These are phyloP conservation scores for Montipora sp. DNA, from an alignment of 64 coral and sea anemone genomes.

Conservation along the genomic window DNA sequence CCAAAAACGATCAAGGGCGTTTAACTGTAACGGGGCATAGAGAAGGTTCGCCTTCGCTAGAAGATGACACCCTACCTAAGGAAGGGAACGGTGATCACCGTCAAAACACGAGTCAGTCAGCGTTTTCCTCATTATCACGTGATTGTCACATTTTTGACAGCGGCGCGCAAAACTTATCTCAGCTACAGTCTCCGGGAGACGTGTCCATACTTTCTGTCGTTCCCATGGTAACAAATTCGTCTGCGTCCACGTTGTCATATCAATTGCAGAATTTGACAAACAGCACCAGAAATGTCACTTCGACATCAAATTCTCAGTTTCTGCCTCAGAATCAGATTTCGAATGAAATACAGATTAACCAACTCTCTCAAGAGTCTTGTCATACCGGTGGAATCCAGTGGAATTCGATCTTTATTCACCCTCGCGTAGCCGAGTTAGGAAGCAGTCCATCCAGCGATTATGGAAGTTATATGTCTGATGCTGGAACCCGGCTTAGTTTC, in stretches of 20 bases:
- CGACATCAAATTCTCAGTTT: constrained; percentile 23
- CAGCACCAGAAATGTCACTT: neutral
- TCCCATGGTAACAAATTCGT: constrained; percentile 34
- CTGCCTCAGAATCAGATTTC: constrained; percentile 25
- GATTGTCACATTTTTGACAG: constrained; percentile 22
- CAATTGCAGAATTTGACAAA: neutral
- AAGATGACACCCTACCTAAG: neutral
- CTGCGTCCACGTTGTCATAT: constrained; percentile 12
- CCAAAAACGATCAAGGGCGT: constrained; percentile 29
- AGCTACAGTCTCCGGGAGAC: constrained; percentile 24
- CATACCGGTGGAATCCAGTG: constrained; percentile 12
- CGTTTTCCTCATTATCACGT: neutral
- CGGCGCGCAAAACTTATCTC: neutral
- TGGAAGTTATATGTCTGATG: constrained; percentile 71
- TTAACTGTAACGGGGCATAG: constrained; percentile 41
- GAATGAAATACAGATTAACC: neutral
- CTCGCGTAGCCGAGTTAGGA: constrained; percentile 20
- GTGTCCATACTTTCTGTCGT: constrained; percentile 30
- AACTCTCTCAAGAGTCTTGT: neutral
- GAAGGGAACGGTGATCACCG: neutral
- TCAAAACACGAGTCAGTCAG: neutral
- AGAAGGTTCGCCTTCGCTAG: constrained; percentile 39
- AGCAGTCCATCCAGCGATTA: constrained; percentile 70
- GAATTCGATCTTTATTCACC: constrained; percentile 30
- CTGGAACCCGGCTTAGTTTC: constrained; percentile 36